Percentiles rank a stretch among this genome's conserved stretches.
Evolutionary conservation across 2,797 vertebrate genomes (phyloP).

Genomic region (Spinus pinus): DNA sequence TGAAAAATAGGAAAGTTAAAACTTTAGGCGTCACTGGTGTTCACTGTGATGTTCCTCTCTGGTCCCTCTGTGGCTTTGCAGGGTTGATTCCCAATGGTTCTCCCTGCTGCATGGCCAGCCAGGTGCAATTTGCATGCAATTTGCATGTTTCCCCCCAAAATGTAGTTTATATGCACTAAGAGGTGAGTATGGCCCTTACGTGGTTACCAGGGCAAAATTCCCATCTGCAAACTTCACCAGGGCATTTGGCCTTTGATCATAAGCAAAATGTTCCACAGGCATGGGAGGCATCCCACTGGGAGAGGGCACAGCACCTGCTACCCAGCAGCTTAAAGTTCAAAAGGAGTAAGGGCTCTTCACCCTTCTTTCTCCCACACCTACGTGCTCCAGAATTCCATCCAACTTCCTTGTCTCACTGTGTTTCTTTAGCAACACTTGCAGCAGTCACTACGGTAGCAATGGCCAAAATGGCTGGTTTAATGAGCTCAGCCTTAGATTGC

Average conservation of each 20-base stretch:
- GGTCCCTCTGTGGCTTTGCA: neutral
- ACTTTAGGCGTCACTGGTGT: neutral
- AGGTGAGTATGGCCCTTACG: rapidly evolving
- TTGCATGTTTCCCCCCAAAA: neutral
- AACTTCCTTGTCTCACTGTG: neutral
- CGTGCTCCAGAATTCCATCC: neutral
- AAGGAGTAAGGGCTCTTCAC: neutral
- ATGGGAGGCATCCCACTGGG: neutral
- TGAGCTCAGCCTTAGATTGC: neutral
- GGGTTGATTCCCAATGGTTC: neutral
- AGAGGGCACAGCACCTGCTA: neutral
- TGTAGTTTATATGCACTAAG: neutral
- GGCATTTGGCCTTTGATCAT: neutral
- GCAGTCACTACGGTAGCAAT: neutral
- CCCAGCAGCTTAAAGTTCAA: neutral
- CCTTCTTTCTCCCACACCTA: neutral
- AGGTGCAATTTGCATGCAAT: neutral
- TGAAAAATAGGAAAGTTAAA: neutral
- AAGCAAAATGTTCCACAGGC: neutral
- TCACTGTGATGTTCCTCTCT: neutral
- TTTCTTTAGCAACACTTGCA: neutral
- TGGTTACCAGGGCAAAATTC: neutral
- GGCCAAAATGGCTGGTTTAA: neutral
- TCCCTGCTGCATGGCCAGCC: neutral
- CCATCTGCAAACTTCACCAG: neutral